Evolutionary conservation across 2,888 invertebrate genomes (phyloP).

Genomic region (Danaus chrysippus): DNA sequence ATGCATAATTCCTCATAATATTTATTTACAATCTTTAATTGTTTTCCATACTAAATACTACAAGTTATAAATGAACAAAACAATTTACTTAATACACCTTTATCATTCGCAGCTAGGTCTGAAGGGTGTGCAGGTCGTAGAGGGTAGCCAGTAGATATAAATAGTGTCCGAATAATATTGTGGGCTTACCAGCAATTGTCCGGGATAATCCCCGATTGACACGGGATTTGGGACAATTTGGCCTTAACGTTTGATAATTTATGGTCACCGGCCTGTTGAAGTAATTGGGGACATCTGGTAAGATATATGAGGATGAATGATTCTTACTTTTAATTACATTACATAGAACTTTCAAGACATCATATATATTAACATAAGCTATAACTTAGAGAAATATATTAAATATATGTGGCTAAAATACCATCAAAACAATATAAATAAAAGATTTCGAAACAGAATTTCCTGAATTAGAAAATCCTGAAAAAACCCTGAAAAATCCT

Average conservation of each 20-base stretch:
- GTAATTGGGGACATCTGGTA: slow-evolving; percentile 34
- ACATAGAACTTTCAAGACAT: too few relatives aligned
- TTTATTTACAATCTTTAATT: too few relatives aligned
- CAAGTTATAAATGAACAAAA: slow-evolving; percentile 7
- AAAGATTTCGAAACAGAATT: too few relatives aligned
- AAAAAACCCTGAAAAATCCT: too few relatives aligned
- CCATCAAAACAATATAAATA: too few relatives aligned
- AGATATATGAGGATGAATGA: slow-evolving; percentile 2
- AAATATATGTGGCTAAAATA: too few relatives aligned
- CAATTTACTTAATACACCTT: slow-evolving; percentile 24
- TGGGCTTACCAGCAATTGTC: slow-evolving; percentile 60
- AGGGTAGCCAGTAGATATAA: slow-evolving; percentile 57
- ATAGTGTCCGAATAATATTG: slow-evolving; percentile 54
- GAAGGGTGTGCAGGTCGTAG: slow-evolving; percentile 29
- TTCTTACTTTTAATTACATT: neutral
- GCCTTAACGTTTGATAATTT: slow-evolving; percentile 50
- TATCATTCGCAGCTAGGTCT: neutral
- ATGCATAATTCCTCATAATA: too few relatives aligned
- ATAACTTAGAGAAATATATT: too few relatives aligned
- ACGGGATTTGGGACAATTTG: slow-evolving; percentile 60
- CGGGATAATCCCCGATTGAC: slow-evolving; percentile 67
- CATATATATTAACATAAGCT: too few relatives aligned
- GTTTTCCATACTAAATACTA: too few relatives aligned
- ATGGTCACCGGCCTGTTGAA: slow-evolving; percentile 40
- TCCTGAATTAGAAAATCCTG: too few relatives aligned